These are phyloP conservation scores for Ephestia elutella DNA, from an alignment of 1,140 invertebrate species.

Conservation along the genomic window DNA sequence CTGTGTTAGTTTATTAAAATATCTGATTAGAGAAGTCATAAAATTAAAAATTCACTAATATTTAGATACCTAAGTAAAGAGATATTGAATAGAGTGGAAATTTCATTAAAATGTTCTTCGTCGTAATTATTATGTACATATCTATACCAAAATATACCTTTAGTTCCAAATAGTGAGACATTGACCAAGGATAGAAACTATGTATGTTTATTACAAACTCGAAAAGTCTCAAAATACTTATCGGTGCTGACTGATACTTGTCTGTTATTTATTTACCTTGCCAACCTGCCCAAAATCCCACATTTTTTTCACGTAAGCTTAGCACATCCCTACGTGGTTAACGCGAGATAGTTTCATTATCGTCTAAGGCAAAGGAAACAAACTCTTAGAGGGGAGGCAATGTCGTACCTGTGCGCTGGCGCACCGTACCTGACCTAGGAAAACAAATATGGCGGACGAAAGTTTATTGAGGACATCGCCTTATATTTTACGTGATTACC, in stretches of 20 bases:
- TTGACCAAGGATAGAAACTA: too few species aligned
- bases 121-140: too few species aligned
- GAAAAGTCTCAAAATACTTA: background rate
- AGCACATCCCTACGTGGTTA: background rate
- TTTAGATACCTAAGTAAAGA: too few species aligned
- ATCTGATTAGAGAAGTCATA: too few species aligned
- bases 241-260: background rate
- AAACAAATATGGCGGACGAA: slow-evolving; percentile 46
- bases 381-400: slow-evolving; percentile 36
- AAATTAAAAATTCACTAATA: too few species aligned
- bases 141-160: too few species aligned
- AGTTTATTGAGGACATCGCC: slow-evolving; percentile 36
- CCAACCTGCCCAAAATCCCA: background rate
- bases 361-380: slow-evolving; percentile 59
- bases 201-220: too few species aligned
- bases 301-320: background rate
- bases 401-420: slow-evolving; percentile 50
- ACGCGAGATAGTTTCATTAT: slow-evolving; percentile 51
- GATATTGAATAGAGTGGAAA: too few species aligned
- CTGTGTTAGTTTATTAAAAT: too few species aligned
- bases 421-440: slow-evolving; percentile 67
- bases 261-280: slow-evolving; percentile 1
- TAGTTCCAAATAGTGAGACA: too few species aligned
- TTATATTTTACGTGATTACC: too few species aligned
- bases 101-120: too few species aligned